Base-by-base conservation (phyloP, 2,113 vertebrate species). In the Etia nguti region DNA sequence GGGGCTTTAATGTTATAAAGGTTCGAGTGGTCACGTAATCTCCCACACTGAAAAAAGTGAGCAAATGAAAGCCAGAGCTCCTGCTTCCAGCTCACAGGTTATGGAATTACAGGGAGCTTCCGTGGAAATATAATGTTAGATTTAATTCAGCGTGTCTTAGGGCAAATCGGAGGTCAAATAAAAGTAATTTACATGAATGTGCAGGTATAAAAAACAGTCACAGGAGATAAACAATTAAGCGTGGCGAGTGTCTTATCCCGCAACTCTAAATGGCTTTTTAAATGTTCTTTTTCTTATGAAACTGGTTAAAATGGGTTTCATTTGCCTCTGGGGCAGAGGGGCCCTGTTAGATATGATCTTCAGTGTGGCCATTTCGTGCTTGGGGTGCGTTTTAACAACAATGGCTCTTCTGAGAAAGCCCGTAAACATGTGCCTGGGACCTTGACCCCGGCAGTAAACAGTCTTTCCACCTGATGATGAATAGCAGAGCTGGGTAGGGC, bases 361-460 rank as follows among this genome's bases (percentile, higher is more conserved):
- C 83, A 88, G 80, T 80, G 77, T 86, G 79, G 89, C 87, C 79
- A 15, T 50, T 80, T 54, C 56, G 79, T 86, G 91, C 88, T 88
- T 82, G 15, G 83, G 60, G 86, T 92, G 83, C 41, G 13, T 94
- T 96, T 95, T 96, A 94, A 94, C 92, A 95, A 95, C 95, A 96
- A 91, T 93, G 93, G 94, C 86, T 93, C 94, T 94, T 95, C 90
- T 94, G 88, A 95, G 92, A 92, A 89, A 86, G 89, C 81, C 95
- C 68, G 80, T 95, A 96, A 96, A 96, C 94, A 95, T 95, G 93
- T 87, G 95, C 91, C 88, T 89, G 91, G 93, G 93, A 95, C 95
- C 94, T 95, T 97, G 96, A 97, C 96, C 96, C 92, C 86, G 10
- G 94, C 94, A 95, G 95, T 96, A 96, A 96, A 96, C 96, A 96